Conservation (phyloP, 64 coral and sea anemone genomes). For the Acropora tenuis region DNA sequence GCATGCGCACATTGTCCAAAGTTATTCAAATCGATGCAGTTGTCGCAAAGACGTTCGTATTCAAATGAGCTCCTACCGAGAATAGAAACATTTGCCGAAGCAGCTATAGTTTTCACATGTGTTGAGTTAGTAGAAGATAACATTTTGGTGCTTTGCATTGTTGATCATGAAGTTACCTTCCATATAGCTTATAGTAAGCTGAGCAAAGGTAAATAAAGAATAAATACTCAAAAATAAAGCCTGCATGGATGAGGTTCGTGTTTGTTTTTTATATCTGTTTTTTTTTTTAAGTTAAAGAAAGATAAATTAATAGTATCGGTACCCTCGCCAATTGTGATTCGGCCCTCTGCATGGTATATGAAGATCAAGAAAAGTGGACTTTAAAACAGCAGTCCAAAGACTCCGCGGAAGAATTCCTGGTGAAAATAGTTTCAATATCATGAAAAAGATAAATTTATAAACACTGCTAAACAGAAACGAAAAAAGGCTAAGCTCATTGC, state of each 20-base stretch:
- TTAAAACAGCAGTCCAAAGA: too few relatives aligned
- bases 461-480: too few relatives aligned
- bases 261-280: too few relatives aligned
- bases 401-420: too few relatives aligned
- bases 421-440: too few relatives aligned
- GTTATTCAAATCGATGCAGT: background rate
- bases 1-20: background rate
- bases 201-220: constrained; percentile 12
- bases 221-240: background rate
- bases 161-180: background rate
- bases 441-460: too few relatives aligned
- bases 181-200: constrained; percentile 4
- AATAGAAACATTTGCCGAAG: background rate
- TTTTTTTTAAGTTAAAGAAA: too few relatives aligned
- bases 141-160: background rate
- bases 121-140: background rate
- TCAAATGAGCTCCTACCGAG: background rate
- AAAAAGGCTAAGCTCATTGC: too few relatives aligned
- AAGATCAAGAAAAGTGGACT: too few relatives aligned
- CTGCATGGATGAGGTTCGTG: background rate
- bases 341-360: too few relatives aligned
- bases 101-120: background rate
- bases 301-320: too few relatives aligned
- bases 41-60: background rate
- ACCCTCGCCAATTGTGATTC: too few relatives aligned